Base-by-base conservation (phyloP, 37 sponge, comb jelly and placozoan species). In the Haliclona indistincta region DNA sequence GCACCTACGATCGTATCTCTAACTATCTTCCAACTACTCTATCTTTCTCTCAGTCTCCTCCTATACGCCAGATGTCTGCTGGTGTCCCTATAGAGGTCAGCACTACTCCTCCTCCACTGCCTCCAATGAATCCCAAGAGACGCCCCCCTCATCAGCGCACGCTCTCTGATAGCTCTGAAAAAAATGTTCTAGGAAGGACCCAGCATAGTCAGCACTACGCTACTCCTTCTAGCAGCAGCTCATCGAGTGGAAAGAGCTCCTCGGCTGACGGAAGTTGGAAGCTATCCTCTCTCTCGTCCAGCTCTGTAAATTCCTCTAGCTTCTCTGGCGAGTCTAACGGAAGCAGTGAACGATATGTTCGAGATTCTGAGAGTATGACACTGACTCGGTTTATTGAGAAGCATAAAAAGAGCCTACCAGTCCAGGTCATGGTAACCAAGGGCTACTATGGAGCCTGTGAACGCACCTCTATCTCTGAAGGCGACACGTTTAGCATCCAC, bases 401-500 rank as follows among this genome's bases (percentile, higher is more conserved):
- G 30, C 56, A 78, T 49, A 61, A 54, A 55, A 26, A 77, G 28
- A 30, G 49, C 3, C 68, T 85, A 5, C 86, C 86, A 3, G 28
- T 67, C 8, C 58, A 19, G 28, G 64, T 85, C 38, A 30, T 38
- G 22, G 86, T 85, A 13, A 71, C 73, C 39, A 71, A 71, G 34
- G 86, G 86, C 6, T 85, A 41, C 43, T 78, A 71, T 26, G 86
- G 86, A 3, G 73, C 79, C 0, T 65, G n/a, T 38, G 79, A 85
- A 63, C 73, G 68, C 26, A 63, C 58, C 34, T 78, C 79, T 0
- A 65, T 85, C 5, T 85, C 86, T 25, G 86, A 85, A 19, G 86
- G 86, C 43, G 79, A 85, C 32, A 52, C 32, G 23, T 85, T 85
- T 73, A 78, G 65, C 10, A 75, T 78, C 44, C 86, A 85, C 43